These are phyloP conservation scores for Cybosia mesomella DNA, from an alignment of 2,888 invertebrate species.

Conservation along the genomic window DNA sequence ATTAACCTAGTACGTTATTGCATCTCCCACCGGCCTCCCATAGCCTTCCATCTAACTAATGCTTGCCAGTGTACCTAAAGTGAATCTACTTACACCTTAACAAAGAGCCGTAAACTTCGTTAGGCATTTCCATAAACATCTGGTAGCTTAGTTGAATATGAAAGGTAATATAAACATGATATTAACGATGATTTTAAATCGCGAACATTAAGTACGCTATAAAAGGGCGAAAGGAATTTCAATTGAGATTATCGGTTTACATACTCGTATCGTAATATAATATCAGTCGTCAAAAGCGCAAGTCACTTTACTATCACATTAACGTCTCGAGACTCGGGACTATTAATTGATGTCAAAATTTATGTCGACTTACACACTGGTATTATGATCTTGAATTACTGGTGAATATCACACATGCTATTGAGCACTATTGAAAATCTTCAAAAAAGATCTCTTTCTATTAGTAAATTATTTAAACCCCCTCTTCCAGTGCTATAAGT, in stretches of 20 bases:
- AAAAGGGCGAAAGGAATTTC: slow-evolving; percentile 71
- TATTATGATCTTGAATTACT: slow-evolving; percentile 51
- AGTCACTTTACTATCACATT: slow-evolving; percentile 74
- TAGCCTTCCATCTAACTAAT: not conserved
- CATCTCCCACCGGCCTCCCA: not conserved
- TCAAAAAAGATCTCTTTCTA: not conserved
- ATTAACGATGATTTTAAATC: slow-evolving; percentile 71
- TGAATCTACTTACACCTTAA: not conserved
- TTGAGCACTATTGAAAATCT: not conserved
- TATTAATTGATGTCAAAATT: slow-evolving; percentile 74
- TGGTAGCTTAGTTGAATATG: slow-evolving; percentile 52
- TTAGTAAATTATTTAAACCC: not conserved
- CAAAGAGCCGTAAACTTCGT: slow-evolving; percentile 6
- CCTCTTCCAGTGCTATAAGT: not conserved
- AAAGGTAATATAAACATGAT: slow-evolving; percentile 60
- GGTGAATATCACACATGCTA: slow-evolving; percentile 15
- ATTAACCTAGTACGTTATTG: not conserved
- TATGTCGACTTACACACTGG: slow-evolving; percentile 64
- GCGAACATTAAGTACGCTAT: slow-evolving; percentile 70
- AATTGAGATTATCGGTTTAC: slow-evolving; percentile 73
- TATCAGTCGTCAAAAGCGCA: slow-evolving; percentile 59
- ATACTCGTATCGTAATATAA: slow-evolving; percentile 64
- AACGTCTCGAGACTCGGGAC: slow-evolving; percentile 66
- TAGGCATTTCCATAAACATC: slow-evolving; percentile 40
- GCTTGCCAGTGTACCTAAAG: not conserved